Conservation (phyloP, 2,888 invertebrate species). For the Noctua janthe region DNA sequence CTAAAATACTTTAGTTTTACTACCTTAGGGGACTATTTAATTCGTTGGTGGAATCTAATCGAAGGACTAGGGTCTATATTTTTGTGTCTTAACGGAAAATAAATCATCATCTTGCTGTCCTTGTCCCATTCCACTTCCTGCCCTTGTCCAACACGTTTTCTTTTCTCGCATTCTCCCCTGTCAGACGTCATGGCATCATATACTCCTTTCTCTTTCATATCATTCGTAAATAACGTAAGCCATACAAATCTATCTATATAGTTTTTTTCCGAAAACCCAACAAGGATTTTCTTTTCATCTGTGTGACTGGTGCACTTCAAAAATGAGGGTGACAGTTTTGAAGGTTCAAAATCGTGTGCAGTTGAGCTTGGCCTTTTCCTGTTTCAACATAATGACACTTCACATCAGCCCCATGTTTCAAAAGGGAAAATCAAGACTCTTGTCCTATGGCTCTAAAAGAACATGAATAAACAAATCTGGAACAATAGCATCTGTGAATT, state of each 20-base stretch:
- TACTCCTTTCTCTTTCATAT: too few relatives aligned
- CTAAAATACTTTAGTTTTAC: not conserved
- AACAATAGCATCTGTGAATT: not conserved
- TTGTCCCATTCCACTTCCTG: too few relatives aligned
- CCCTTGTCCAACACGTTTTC: too few relatives aligned
- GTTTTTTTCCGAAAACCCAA: not conserved
- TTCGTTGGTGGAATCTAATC: not conserved
- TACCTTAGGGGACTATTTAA: not conserved
- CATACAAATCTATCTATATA: not conserved
- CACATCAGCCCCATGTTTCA: slow-evolving; percentile 17
- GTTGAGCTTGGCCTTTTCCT: slow-evolving; percentile 44
- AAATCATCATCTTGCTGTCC: too few relatives aligned
- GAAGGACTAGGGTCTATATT: too few relatives aligned
- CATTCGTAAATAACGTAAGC: too few relatives aligned
- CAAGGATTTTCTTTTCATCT: not conserved
- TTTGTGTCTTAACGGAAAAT: too few relatives aligned
- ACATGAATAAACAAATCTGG: not conserved
- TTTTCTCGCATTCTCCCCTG: too few relatives aligned
- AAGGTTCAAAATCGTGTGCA: slow-evolving; percentile 9
- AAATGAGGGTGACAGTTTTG: slow-evolving; percentile 6
- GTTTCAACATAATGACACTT: slow-evolving; percentile 37
- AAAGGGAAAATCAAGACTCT: slow-evolving; percentile 38
- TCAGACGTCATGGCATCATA: too few relatives aligned
- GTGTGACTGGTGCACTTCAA: not conserved
- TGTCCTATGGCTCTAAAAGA: not conserved